Percentiles rank a stretch among this genome's conserved stretches.
Evolutionary conservation across 2,113 vertebrate genomes (phyloP).

Genomic region (Eudorcas thomsonii): DNA sequence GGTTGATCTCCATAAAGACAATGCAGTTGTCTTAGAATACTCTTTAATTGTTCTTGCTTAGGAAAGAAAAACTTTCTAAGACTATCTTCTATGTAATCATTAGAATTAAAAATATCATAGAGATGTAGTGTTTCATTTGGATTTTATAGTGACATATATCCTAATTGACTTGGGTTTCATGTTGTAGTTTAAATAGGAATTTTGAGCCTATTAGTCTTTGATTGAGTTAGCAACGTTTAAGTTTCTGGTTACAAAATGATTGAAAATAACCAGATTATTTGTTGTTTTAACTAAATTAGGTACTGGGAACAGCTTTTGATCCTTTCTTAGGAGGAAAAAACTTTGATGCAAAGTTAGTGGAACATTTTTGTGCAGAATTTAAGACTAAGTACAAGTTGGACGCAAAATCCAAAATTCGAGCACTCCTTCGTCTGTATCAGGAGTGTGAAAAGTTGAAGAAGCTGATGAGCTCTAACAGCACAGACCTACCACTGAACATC

Average conservation of each 20-base stretch:
- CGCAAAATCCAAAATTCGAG: constrained; percentile 83
- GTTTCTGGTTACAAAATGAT: background rate
- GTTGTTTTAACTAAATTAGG: constrained; percentile 73
- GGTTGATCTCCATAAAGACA: background rate
- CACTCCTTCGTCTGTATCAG: constrained; percentile 85
- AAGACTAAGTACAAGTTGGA: constrained; percentile 86
- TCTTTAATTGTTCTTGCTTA: background rate
- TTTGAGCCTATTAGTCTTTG: background rate
- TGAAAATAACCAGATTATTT: constrained; percentile 25
- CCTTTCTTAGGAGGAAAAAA: constrained; percentile 86
- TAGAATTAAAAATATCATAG: background rate
- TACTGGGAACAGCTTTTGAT: constrained; percentile 88
- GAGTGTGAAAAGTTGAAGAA: constrained; percentile 89
- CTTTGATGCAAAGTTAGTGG: constrained; percentile 86
- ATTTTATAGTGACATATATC: background rate
- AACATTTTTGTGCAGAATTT: constrained; percentile 87
- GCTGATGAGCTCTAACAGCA: constrained; percentile 87
- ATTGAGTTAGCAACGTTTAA: background rate
- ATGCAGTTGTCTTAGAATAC: background rate
- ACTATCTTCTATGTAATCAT: background rate
- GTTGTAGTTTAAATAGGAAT: background rate
- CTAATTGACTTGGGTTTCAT: background rate
- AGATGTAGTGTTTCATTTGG: background rate
- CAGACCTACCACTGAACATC: constrained; percentile 84
- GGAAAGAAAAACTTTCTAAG: background rate